Evolutionary conservation across 2,888 invertebrate genomes (phyloP).

Genomic region (Cylloceria caligata): DNA sequence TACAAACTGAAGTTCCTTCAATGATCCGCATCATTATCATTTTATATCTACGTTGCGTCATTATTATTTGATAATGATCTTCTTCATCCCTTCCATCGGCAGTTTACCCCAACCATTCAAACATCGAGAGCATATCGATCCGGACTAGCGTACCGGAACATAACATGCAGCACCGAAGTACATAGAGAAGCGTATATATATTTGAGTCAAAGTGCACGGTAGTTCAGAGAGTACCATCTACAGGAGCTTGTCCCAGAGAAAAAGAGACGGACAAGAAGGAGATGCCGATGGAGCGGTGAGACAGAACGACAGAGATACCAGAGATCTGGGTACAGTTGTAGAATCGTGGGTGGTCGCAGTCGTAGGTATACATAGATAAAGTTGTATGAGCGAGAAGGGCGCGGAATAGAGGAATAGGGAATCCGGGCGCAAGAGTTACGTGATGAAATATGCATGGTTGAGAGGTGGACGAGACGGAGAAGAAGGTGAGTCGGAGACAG

Average conservation of each 20-base stretch:
- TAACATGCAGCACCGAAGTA: slow-evolving; percentile 13
- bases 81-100: background rate
- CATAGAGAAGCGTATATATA: slow-evolving; percentile 14
- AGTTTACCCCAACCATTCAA: slow-evolving; percentile 8
- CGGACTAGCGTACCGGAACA: slow-evolving; percentile 20
- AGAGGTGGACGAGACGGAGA: slow-evolving; percentile 49
- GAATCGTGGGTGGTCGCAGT: slow-evolving; percentile 15
- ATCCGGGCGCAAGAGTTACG: slow-evolving; percentile 53
- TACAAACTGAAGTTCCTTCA: background rate
- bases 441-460: slow-evolving; percentile 68
- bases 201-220: slow-evolving; percentile 36
- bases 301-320: slow-evolving; percentile 17
- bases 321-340: slow-evolving; percentile 20
- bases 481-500: slow-evolving; percentile 28
- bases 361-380: slow-evolving; percentile 61
- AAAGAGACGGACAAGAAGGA: slow-evolving; percentile 27
- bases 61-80: slow-evolving; percentile 6
- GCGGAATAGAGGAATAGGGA: slow-evolving; percentile 62
- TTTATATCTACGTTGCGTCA: background rate
- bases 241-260: slow-evolving; percentile 23
- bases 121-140: slow-evolving; percentile 49
- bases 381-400: slow-evolving; percentile 60
- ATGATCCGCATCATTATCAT: background rate
- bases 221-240: slow-evolving; percentile 17
- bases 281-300: slow-evolving; percentile 17